A percentile compares a stretch with the other conserved stretches of the same genome.
These are phyloP conservation scores for Thunnus albacares DNA, from an alignment of 2,797 vertebrate genomes.

Conservation along the genomic window DNA sequence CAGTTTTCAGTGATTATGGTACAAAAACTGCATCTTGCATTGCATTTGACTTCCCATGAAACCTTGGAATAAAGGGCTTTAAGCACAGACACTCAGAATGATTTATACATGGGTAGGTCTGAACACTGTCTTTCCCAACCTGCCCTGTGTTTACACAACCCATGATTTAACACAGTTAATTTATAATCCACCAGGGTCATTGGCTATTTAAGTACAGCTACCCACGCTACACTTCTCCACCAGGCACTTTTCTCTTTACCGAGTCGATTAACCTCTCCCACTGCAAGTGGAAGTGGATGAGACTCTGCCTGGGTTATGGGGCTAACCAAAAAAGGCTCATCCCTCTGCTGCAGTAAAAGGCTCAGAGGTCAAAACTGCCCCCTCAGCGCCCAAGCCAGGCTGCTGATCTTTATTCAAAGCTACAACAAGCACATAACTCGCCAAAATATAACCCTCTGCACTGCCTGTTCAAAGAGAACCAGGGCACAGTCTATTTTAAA, in stretches of 20 bases:
- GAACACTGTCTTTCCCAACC: slow-evolving; percentile 35
- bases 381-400: slow-evolving; percentile 17
- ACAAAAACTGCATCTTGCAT: slow-evolving; percentile 52
- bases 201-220: slow-evolving; percentile 62
- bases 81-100: slow-evolving; percentile 13
- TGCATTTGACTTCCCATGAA: slow-evolving; percentile 29
- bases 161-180: slow-evolving; percentile 54
- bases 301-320: slow-evolving; percentile 35
- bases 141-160: slow-evolving; percentile 57
- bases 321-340: slow-evolving; percentile 43
- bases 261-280: slow-evolving; percentile 72
- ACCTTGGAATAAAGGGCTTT: slow-evolving; percentile 5
- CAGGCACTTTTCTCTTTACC: slow-evolving; percentile 51
- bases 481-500: slow-evolving; percentile 45
- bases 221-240: slow-evolving; percentile 52
- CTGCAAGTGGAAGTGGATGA: slow-evolving; percentile 53
- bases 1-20: slow-evolving; percentile 70
- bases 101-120: slow-evolving; percentile 44
- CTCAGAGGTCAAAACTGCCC: slow-evolving; percentile 71
- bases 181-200: slow-evolving; percentile 54
- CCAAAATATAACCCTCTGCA: slow-evolving; percentile 67
- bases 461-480: slow-evolving; percentile 43
- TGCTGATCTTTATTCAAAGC: slow-evolving; percentile 77
- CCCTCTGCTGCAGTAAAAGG: slow-evolving; percentile 42
- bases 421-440: slow-evolving; percentile 69